Conservation (phyloP, 2,797 vertebrate genomes). For the Iguana delicatissima region DNA sequence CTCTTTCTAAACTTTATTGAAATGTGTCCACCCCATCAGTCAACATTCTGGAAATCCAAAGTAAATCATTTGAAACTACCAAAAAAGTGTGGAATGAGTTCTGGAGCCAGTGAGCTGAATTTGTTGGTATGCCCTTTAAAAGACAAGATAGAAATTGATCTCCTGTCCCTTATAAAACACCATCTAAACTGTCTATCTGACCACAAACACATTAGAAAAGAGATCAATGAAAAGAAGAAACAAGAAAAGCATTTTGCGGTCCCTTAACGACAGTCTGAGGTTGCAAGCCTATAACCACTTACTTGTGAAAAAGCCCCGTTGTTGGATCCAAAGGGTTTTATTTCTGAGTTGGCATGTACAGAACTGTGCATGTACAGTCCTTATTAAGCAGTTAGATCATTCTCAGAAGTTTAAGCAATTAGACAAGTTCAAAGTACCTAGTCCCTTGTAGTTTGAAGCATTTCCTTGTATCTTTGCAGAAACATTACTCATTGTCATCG, state of each 20-base stretch:
- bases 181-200: neutral
- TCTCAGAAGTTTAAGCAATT: slow-evolving; percentile 18
- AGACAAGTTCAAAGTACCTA: neutral
- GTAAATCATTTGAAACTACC: slow-evolving; percentile 18
- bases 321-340: too few species aligned
- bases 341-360: neutral
- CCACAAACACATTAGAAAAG: neutral
- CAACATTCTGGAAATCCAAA: neutral
- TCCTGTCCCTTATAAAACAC: slow-evolving; percentile 18
- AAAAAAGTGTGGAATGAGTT: slow-evolving; percentile 25
- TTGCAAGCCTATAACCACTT: neutral
- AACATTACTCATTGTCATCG: neutral
- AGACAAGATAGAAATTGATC: slow-evolving; percentile 9
- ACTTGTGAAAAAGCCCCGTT: neutral
- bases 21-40: neutral
- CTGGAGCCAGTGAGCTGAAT: neutral
- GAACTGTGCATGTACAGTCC: neutral
- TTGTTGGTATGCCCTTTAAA: slow-evolving; percentile 10
- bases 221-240: neutral
- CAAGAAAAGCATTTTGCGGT: neutral
- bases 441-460: slow-evolving; percentile 26
- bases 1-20: too few species aligned
- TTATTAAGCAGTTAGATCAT: neutral
- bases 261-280: neutral
- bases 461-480: slow-evolving; percentile 31